phyloP scores from a whole-genome alignment of 2,113 vertebrate species.

The Seriola dumerili region DNA sequence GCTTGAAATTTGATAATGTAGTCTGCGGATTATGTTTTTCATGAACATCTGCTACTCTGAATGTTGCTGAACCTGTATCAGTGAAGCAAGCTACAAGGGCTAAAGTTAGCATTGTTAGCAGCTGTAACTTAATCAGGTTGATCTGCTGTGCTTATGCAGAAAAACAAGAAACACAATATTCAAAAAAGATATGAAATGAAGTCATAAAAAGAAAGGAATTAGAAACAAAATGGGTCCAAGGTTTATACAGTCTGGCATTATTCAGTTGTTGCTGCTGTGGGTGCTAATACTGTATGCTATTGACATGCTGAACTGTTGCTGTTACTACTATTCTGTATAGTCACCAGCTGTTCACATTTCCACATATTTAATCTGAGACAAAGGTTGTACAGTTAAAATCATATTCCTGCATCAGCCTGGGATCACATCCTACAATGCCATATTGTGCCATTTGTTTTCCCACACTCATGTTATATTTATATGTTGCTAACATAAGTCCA shows the following conservation, averaged over 20 bases:
- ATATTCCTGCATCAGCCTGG: not conserved
- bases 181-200: not conserved
- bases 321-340: not conserved
- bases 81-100: conserved; percentile 2
- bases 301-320: not conserved
- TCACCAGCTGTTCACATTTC: not conserved
- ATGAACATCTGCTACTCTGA: conserved; percentile 21
- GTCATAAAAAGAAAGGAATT: not conserved
- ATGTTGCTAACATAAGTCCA: conserved; percentile 62
- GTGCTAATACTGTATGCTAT: not conserved
- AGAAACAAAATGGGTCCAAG: not conserved
- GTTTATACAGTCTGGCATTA: not conserved
- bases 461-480: not conserved
- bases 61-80: conserved; percentile 23
- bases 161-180: conserved; percentile 9
- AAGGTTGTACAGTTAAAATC: conserved; percentile 12
- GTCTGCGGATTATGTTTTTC: conserved; percentile 33
- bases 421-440: not conserved
- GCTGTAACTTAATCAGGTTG: conserved; percentile 36
- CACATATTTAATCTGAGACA: not conserved
- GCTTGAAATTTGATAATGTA: conserved; percentile 36
- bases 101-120: conserved; percentile 40
- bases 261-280: not conserved
- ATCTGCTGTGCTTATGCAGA: conserved; percentile 57
- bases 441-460: not conserved